Percentiles rank a stretch among this genome's conserved stretches.
phyloP scores from a whole-genome alignment of 1,140 invertebrate genomes.

The Trinorchestia longiramus region DNA sequence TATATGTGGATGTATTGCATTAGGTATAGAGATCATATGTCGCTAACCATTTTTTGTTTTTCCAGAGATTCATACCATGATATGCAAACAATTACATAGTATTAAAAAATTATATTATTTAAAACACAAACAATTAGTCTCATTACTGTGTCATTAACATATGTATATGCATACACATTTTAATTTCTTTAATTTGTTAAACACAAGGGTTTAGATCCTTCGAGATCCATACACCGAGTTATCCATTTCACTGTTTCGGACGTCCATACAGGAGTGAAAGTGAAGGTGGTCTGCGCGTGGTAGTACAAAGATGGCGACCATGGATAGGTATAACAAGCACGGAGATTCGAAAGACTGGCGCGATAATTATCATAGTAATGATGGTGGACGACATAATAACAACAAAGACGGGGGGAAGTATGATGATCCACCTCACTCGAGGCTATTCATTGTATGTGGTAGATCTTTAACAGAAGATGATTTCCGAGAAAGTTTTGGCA shows the following conservation, averaged over 20 bases:
- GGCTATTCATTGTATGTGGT: constrained; percentile 88
- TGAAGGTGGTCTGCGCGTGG: constrained; percentile 32
- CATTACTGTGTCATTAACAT: not conserved
- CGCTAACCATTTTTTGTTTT: too few species aligned
- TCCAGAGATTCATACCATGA: too few species aligned
- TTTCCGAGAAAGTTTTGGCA: constrained; percentile 81
- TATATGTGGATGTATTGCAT: too few species aligned
- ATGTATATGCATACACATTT: not conserved
- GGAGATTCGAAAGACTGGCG: constrained; percentile 62
- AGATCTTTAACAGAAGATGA: constrained; percentile 85
- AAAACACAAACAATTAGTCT: not conserved
- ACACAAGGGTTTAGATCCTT: not conserved
- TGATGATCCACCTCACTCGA: constrained; percentile 85
- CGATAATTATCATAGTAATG: constrained; percentile 64
- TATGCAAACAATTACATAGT: too few species aligned
- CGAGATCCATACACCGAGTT: not conserved
- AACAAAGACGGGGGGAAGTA: constrained; percentile 69
- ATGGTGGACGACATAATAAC: constrained; percentile 62
- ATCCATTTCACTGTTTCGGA: not conserved
- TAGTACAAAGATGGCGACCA: constrained; percentile 62
- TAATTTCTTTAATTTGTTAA: not conserved
- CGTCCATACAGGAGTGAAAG: constrained; percentile 42
- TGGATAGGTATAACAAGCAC: constrained; percentile 63
- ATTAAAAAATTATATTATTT: too few species aligned
- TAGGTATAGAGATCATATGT: too few species aligned